A percentile compares a stretch with the other conserved stretches of the same genome.
Evolutionary conservation across 2,113 vertebrate species (phyloP).

Genomic region (Speoplatyrhinus poulsoni): DNA sequence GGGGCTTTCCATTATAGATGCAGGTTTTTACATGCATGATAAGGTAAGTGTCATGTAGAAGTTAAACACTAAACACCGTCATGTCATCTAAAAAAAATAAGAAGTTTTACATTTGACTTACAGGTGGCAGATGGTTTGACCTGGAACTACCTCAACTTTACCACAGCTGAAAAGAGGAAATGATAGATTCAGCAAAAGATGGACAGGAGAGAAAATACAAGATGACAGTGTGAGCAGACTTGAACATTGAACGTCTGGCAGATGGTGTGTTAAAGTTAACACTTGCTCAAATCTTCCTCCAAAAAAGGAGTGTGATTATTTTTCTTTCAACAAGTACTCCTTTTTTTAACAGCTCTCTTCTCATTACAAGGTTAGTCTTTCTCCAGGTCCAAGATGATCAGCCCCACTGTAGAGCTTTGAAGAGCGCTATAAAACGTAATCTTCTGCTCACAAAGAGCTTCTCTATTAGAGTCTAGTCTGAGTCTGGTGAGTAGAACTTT

Average conservation of each 20-base stretch:
- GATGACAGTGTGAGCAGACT: slow-evolving; percentile 27
- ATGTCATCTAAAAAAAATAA: slow-evolving; percentile 42
- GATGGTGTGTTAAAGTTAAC: slow-evolving; percentile 16
- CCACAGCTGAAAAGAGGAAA: slow-evolving; percentile 33
- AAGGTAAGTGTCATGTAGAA: slow-evolving; percentile 45
- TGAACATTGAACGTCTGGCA: slow-evolving; percentile 27
- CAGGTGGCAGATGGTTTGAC: neutral
- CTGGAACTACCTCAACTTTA: neutral
- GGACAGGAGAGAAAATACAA: slow-evolving; percentile 12
- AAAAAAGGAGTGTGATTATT: slow-evolving; percentile 6
- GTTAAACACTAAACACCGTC: slow-evolving; percentile 62
- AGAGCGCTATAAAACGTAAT: neutral
- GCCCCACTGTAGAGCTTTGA: slow-evolving; percentile 9
- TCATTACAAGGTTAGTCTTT: slow-evolving; percentile 42
- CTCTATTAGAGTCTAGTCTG: slow-evolving; percentile 17
- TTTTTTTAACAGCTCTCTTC: slow-evolving; percentile 48
- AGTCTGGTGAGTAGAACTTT: slow-evolving; percentile 10
- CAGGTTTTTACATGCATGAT: slow-evolving; percentile 32
- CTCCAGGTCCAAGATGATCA: slow-evolving; percentile 52
- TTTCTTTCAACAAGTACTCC: slow-evolving; percentile 17
- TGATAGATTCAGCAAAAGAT: slow-evolving; percentile 43
- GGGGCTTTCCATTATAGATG: neutral
- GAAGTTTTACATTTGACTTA: neutral
- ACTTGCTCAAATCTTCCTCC: slow-evolving; percentile 35
- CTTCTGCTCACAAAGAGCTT: slow-evolving; percentile 20